Evolutionary conservation across 2,113 vertebrate species (phyloP), one percentile per base, ranked within the genome.

Genomic region (Carassius carassius): DNA sequence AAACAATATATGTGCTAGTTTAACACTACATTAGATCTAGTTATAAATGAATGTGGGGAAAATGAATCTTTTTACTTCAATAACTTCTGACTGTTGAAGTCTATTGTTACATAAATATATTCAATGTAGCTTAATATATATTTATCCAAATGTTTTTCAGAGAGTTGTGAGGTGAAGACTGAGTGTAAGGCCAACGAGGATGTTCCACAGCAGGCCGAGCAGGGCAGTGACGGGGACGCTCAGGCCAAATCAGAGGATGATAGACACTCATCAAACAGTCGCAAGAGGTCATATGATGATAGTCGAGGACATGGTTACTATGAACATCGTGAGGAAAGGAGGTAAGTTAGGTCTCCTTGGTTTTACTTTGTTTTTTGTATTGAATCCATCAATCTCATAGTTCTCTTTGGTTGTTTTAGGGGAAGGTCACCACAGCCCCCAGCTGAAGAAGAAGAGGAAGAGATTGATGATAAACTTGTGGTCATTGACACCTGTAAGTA

Each of bases 401-500:
- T 63, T 69, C 2, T n/a, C 9, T 37, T 79, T 49, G 49, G 12
- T 73, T 32, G 62, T 44, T 54, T 19, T 87, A 96, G 95, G 88
- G 94, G 93, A 4, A 93, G 94, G 13, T 96, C 95, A 49, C 95
- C 95, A 56, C 95, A 96, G 86, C 95, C 95, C 1, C 95, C 95
- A 0, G 95, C 94, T 0, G 95, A 95, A 89, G 96, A 96, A 0
- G 96, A 95, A 3, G 96, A 96, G 73, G 95, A 96, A 0, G 94
- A 95, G 9, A 95, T 96, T 74, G 96, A 96, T 12, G 95, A 96
- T 21, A 92, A 92, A 0, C 86, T 95, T 58, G 96, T 96, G 62
- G 94, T 94, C 70, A 89, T 96, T 0, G 96, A 96, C 82, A 96
- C 94, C 8, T 96, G 96, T 96, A 85, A 95, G 95, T 94, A 67